Conservation (phyloP, 2,113 vertebrate species). For the Oplegnathus fasciatus region DNA sequence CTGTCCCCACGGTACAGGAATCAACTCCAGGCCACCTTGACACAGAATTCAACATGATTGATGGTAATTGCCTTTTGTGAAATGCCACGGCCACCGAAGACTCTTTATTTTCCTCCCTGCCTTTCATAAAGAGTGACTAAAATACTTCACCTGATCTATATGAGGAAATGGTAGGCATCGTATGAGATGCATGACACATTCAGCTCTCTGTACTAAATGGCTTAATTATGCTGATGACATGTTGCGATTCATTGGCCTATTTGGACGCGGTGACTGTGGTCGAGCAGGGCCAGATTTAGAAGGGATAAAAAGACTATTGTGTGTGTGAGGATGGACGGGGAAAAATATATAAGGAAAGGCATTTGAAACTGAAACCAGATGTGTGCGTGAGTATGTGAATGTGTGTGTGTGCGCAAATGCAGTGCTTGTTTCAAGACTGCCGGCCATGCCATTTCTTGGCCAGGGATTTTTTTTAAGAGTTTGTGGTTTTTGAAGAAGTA, state of each 20-base stretch:
- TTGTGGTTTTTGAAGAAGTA: constrained; percentile 64
- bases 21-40: constrained; percentile 82
- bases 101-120: constrained; percentile 50
- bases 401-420: constrained; percentile 20
- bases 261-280: constrained; percentile 62
- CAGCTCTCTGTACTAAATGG: constrained; percentile 47
- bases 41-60: constrained; percentile 79
- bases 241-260: constrained; percentile 68
- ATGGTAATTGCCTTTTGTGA: constrained; percentile 82
- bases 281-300: constrained; percentile 55
- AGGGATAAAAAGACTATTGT: constrained; percentile 79
- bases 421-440: constrained; percentile 43
- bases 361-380: constrained; percentile 84
- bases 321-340: constrained; percentile 70
- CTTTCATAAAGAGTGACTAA: constrained; percentile 55
- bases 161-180: constrained; percentile 41
- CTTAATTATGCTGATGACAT: constrained; percentile 77
- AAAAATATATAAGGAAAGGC: constrained; percentile 72
- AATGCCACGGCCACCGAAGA: constrained; percentile 69
- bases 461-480: constrained; percentile 52
- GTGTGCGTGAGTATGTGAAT: constrained; percentile 63
- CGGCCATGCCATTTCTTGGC: constrained; percentile 47
- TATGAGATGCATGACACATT: constrained; percentile 56
- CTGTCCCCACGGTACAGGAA: constrained; percentile 63
- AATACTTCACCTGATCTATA: constrained; percentile 59